Evolutionary conservation across 2,888 invertebrate species (phyloP), one percentile per base, ranked within the genome.

Genomic region (Caenorhabditis sp.): DNA sequence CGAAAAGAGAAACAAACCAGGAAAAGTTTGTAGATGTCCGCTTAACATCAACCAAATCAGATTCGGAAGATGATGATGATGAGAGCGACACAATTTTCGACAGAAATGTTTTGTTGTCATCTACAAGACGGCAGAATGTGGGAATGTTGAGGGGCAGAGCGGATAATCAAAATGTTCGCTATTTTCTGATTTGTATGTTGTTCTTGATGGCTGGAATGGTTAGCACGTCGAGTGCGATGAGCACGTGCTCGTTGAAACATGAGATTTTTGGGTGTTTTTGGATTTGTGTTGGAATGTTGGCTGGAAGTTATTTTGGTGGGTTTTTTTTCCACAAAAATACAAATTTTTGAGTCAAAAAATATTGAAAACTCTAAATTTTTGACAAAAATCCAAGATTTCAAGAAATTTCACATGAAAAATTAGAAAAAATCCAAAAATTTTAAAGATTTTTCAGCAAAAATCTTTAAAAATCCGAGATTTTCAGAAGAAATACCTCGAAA

Each of bases 1-100:
- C 83, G 5, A 67, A 62, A 62, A 37, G 67, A 66, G 74, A 62
- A 21, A 23, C 17, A 53, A 55, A 50, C 17, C 63, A 64, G 6
- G 69, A 74, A 36, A 72, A 66, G 6, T 79, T 79, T 43, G 79
- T 77, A 2, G 79, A 79, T 50, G 77, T 79, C 14, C 70, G 73
- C 24, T 51, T 71, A 36, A 71, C 62, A 36, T 67, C 69, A 21
- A 55, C 63, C 2, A 26, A 70, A 12, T 68, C 73, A 19, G 76
- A 76, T 58, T 64, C 66, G 14, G 78, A 77, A 12, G 73, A 76
- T 8, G 73, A 73, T 31, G 69, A 65, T 36, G 65, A 69, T 43
- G 61, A 27, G 12, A 24, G 24, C n/a, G 75, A 75, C 60, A 24
- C 62, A 31, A 19, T 70, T 58, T 70, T 75, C 31, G 75, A 75